Evolutionary conservation across 2,113 vertebrate species (phyloP).

Genomic region (Budorcas taxicolor): DNA sequence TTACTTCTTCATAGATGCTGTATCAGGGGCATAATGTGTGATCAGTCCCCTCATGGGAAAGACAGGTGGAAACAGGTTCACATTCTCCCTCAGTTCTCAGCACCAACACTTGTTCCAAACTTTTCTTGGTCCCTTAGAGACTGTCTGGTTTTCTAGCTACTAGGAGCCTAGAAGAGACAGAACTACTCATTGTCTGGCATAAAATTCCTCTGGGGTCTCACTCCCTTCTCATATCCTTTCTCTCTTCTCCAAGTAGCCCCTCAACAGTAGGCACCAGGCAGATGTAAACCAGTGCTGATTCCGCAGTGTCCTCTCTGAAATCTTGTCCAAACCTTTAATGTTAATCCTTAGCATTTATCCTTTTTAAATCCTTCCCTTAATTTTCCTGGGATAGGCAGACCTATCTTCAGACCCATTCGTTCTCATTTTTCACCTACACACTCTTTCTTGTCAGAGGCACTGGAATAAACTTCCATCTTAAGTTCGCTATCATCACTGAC

Average conservation of each 20-base stretch:
- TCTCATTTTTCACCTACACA: background rate
- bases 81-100: background rate
- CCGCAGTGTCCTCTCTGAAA: background rate
- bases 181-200: background rate
- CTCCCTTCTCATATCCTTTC: background rate
- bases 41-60: background rate
- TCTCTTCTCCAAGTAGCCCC: background rate
- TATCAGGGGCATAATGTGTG: background rate
- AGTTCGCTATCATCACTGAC: background rate
- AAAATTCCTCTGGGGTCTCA: background rate
- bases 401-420: background rate
- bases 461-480: background rate
- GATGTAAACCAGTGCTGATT: background rate
- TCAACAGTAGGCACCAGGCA: background rate
- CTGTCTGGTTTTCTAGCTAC: background rate
- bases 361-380: background rate
- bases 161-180: background rate
- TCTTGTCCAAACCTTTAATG: background rate
- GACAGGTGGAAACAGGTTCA: background rate
- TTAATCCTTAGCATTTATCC: background rate
- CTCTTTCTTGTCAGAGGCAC: background rate
- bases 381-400: background rate
- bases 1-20: background rate
- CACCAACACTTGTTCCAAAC: background rate
- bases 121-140: background rate